Percentiles rank a stretch among this genome's conserved stretches.
Evolutionary conservation across 2,113 vertebrate species (phyloP).

Genomic region (Amphilophus citrinellus): DNA sequence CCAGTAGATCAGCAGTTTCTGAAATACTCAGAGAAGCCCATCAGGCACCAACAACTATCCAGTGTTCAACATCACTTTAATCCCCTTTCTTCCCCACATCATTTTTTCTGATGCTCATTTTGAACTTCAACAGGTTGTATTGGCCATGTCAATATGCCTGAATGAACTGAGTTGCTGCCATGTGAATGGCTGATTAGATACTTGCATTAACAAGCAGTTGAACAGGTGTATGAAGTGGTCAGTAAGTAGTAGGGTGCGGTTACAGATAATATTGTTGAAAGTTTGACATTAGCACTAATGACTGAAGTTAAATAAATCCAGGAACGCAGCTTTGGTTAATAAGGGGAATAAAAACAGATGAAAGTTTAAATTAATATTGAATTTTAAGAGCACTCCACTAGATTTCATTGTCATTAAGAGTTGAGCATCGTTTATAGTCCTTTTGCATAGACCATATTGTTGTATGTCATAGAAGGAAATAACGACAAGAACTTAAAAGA

Average conservation of each 20-base stretch:
- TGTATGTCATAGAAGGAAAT: no score
- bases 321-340: not conserved
- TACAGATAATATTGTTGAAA: not conserved
- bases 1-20: not conserved
- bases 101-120: not conserved
- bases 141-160: not conserved
- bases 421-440: no score
- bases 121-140: not conserved
- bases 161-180: not conserved
- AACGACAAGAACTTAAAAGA: no score
- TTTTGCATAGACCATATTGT: no score
- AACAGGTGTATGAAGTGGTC: not conserved
- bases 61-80: not conserved
- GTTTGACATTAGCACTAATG: no score
- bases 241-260: not conserved
- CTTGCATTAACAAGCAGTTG: not conserved
- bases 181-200: not conserved
- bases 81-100: fast-evolving
- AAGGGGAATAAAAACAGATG: not conserved
- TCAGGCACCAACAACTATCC: not conserved
- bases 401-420: no score
- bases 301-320: not conserved
- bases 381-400: no score
- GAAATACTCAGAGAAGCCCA: not conserved
- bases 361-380: not conserved